These are phyloP conservation scores for Heliangelus exortis DNA, from an alignment of 2,797 vertebrate genomes.

Conservation along the genomic window DNA sequence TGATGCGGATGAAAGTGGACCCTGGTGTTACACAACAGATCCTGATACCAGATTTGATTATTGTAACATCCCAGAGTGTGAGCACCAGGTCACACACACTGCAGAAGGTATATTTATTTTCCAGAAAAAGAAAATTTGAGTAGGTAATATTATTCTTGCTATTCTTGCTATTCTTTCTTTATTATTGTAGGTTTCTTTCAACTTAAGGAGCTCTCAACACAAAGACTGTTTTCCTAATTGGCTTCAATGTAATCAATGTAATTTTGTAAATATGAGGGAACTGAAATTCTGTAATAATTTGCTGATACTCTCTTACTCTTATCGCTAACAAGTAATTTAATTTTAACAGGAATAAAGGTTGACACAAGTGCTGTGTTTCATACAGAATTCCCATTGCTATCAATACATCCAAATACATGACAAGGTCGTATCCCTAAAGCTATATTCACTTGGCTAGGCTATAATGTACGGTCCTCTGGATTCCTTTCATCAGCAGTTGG, in stretches of 20 bases:
- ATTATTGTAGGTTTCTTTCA: not conserved
- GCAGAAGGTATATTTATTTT: slow-evolving; percentile 43
- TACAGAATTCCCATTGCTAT: not conserved
- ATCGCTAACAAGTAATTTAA: not conserved
- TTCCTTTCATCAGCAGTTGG: not conserved
- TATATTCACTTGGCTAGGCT: not conserved
- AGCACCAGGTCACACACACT: slow-evolving; percentile 52
- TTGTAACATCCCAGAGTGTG: slow-evolving; percentile 87
- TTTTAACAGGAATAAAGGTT: not conserved
- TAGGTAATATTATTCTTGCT: not conserved
- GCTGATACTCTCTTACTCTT: not conserved
- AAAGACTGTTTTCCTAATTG: not conserved
- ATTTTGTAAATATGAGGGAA: not conserved
- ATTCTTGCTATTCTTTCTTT: not conserved
- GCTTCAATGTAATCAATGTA: not conserved
- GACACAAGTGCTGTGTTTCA: not conserved
- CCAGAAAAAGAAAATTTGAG: not conserved
- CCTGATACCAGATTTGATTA: slow-evolving; percentile 81
- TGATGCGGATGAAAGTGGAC: slow-evolving; percentile 83
- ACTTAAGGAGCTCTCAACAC: not conserved
- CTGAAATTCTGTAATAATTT: not conserved
- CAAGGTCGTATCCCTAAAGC: not conserved
- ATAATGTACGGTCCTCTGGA: not conserved
- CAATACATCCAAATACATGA: not conserved
- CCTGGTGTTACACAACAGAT: slow-evolving; percentile 95